Conservation (phyloP, 1,140 invertebrate species). For the Drosophila tropicalis region DNA sequence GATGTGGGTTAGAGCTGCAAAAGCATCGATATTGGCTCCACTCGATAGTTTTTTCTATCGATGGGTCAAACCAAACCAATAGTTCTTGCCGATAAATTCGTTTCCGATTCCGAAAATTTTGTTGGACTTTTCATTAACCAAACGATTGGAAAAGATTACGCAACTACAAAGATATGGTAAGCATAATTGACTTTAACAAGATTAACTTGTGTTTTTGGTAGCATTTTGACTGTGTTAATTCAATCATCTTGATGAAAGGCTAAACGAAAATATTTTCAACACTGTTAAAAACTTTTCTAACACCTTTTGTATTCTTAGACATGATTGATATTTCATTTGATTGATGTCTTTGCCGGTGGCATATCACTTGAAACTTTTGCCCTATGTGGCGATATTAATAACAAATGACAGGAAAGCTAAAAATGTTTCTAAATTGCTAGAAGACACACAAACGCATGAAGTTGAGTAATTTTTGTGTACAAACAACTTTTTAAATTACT, state of each 20-base stretch:
- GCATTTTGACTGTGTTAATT: neutral
- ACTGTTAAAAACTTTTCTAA: neutral
- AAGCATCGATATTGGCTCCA: too few species aligned
- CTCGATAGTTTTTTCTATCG: too few species aligned
- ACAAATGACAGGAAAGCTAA: conserved; percentile 53
- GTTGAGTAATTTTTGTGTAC: conserved; percentile 57
- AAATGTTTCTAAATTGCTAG: conserved; percentile 63
- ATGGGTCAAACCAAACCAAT: too few species aligned
- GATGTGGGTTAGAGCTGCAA: too few species aligned
- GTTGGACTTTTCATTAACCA: too few species aligned
- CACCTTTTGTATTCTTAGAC: neutral
- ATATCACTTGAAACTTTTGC: conserved; percentile 57
- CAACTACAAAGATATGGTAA: too few species aligned
- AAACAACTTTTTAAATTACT: conserved; percentile 75
- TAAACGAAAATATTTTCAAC: neutral
- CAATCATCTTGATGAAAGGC: neutral
- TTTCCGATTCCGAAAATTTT: too few species aligned
- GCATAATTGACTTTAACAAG: too few species aligned
- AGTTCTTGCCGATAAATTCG: too few species aligned
- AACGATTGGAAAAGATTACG: too few species aligned
- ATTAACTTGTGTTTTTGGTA: too few species aligned
- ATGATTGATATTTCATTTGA: conserved; percentile 69
- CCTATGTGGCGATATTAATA: conserved; percentile 59
- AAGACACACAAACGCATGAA: conserved; percentile 43
- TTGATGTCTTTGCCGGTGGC: conserved; percentile 48